These are phyloP conservation scores for Gorsachius goisagi DNA, from an alignment of 2,113 vertebrate species.

Conservation along the genomic window DNA sequence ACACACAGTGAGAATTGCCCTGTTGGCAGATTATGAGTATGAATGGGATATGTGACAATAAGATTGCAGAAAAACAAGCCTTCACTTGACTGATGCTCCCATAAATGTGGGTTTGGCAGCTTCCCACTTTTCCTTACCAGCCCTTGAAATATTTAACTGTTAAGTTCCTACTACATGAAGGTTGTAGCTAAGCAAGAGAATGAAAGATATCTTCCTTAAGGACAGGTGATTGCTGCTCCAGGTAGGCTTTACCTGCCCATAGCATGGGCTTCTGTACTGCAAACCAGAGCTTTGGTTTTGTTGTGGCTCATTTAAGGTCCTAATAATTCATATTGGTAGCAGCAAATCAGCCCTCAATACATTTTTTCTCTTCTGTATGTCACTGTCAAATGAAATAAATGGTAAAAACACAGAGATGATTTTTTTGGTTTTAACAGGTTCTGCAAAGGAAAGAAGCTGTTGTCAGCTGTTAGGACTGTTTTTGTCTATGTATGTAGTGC, in stretches of 20 bases:
- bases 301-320: not conserved
- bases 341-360: not conserved
- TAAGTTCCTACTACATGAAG: not conserved
- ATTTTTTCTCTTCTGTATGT: not conserved
- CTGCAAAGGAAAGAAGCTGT: not conserved
- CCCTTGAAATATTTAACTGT: not conserved
- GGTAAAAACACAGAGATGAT: not conserved
- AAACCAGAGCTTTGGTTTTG: not conserved
- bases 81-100: not conserved
- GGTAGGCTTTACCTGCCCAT: not conserved
- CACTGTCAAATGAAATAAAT: not conserved
- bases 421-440: not conserved
- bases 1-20: not conserved
- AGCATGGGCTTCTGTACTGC: not conserved
- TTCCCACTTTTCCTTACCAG: not conserved
- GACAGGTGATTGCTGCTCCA: not conserved
- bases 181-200: not conserved
- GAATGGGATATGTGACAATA: not conserved
- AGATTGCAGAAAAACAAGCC: not conserved
- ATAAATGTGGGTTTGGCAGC: not conserved
- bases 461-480: not conserved
- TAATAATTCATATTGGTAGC: not conserved
- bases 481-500: not conserved
- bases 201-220: not conserved
- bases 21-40: not conserved